Evolutionary conservation across 35 echinoderm and acorn worm species (phyloP).

Genomic region (Nesometra sesokonis): DNA sequence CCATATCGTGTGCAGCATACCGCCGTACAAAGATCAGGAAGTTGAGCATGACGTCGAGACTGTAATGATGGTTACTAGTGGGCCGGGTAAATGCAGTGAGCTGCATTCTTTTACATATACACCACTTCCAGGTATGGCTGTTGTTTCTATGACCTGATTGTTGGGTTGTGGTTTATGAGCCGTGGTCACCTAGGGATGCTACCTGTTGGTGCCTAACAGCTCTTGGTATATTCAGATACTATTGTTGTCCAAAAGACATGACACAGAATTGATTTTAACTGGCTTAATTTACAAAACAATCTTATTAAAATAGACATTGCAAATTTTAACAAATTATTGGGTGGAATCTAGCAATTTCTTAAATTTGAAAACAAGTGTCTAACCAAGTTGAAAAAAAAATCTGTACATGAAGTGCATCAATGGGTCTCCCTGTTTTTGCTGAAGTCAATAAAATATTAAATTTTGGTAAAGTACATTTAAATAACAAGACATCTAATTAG

Average conservation of each 20-base stretch:
- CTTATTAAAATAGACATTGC: too few relatives aligned
- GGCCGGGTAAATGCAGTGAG: slow-evolving; percentile 79
- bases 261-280: not conserved
- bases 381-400: not conserved
- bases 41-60: slow-evolving; percentile 44
- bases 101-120: slow-evolving; percentile 81
- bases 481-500: not conserved
- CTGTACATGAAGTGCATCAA: not conserved
- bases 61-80: slow-evolving; percentile 60
- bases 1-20: slow-evolving; percentile 88
- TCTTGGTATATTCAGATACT: not conserved
- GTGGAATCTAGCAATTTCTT: too few relatives aligned
- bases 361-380: not conserved
- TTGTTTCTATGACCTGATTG: not conserved
- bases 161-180: not conserved
- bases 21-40: slow-evolving; percentile 44
- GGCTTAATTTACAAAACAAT: too few relatives aligned
- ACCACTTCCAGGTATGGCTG: slow-evolving; percentile 63
- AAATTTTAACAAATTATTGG: too few relatives aligned
- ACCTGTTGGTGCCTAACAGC: not conserved
- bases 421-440: not conserved
- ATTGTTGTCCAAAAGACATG: not conserved
- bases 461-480: not conserved
- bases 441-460: not conserved
- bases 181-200: not conserved